Evolutionary conservation across 2,888 invertebrate genomes (phyloP), one percentile per base, ranked within the genome.

Genomic region (Cryptocephalus moraei): DNA sequence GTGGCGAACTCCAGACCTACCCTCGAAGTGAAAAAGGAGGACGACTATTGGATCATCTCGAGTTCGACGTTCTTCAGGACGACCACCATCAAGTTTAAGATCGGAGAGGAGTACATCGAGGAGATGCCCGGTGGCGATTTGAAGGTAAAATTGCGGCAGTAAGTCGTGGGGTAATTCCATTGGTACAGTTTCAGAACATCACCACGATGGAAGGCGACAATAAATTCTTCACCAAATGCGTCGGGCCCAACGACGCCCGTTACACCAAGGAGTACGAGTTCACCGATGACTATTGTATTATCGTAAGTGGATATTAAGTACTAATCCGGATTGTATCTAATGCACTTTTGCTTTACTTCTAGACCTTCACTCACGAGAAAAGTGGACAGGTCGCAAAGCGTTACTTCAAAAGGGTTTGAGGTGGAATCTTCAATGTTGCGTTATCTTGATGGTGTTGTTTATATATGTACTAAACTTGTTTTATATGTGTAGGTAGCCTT

Each of bases 41-140:
- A 72, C 44, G 78, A 78, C 3, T 67, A 66, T 41, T 81, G 80
- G 78, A 73, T 71, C 0, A 75, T 82, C 31, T 77, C 76, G 53
- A 77, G 73, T 45, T 67, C 72, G 13, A 79, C 81, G 0, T 57
- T 80, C 43, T 55, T 82, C 41, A 72, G 78, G 52, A 80, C 78
- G 8, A 65, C 69, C 8, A 75, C 76, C 57, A 58, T 54, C 32
- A 75, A 68, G 48, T 82, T 82, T 60, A 76, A 72, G 60, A 62
- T 80, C 22, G 78, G 77, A 10, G 78, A 79, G 57, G 79, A 81
- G 57, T 82, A 81, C 68, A 77, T 77, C 48, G 82, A 84, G 63
- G 63, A 68, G 11, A 81, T 83, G 81, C 80, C 81, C 3, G 75
- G 73, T 50, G 76, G 79, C 62, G 68, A 66, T 40, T 60, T 75